A percentile compares a stretch with the other conserved stretches of the same genome.
Conservation (phyloP, 1,140 invertebrate species). For the Melitaea cinxia region DNA sequence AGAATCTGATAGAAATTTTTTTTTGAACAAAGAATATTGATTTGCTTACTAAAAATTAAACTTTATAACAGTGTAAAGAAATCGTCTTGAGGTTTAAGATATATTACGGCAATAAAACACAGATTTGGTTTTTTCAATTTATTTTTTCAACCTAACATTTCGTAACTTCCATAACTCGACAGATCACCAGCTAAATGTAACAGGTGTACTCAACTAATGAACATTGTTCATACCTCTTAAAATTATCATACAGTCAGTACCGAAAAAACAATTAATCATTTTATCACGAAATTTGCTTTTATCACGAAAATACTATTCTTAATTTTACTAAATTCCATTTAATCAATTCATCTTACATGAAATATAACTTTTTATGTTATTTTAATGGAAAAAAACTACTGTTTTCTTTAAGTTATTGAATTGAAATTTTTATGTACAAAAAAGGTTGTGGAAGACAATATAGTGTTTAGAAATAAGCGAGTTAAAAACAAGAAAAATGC, state of each 20-base stretch:
- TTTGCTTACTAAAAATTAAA: too few relatives aligned
- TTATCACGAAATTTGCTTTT: constrained; percentile 74
- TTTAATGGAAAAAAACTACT: constrained; percentile 17
- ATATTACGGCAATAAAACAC: constrained; percentile 55
- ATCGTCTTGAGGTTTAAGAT: too few relatives aligned
- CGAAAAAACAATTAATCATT: constrained; percentile 70
- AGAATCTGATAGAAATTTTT: too few relatives aligned
- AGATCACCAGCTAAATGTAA: constrained; percentile 72
- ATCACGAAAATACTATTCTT: constrained; percentile 79
- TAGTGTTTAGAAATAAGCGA: constrained; percentile 4
- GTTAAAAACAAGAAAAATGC: constrained; percentile 10
- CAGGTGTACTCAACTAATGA: constrained; percentile 75
- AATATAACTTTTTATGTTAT: constrained; percentile 21
- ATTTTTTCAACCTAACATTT: constrained; percentile 80
- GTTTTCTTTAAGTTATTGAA: constrained; percentile 10
- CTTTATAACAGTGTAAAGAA: too few relatives aligned
- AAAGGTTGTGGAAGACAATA: constrained; percentile 28
- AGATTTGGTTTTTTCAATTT: constrained; percentile 68
- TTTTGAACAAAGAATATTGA: too few relatives aligned
- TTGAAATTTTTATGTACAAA: constrained; percentile 19
- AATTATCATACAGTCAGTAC: constrained; percentile 77
- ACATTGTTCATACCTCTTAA: constrained; percentile 78
- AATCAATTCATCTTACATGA: constrained; percentile 60
- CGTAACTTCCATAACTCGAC: constrained; percentile 74
- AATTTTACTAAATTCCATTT: constrained; percentile 76